A percentile compares a stretch with the other conserved stretches of the same genome.
Evolutionary conservation across 2,113 vertebrate species (phyloP).

Genomic region (Tragelaphus scriptus): DNA sequence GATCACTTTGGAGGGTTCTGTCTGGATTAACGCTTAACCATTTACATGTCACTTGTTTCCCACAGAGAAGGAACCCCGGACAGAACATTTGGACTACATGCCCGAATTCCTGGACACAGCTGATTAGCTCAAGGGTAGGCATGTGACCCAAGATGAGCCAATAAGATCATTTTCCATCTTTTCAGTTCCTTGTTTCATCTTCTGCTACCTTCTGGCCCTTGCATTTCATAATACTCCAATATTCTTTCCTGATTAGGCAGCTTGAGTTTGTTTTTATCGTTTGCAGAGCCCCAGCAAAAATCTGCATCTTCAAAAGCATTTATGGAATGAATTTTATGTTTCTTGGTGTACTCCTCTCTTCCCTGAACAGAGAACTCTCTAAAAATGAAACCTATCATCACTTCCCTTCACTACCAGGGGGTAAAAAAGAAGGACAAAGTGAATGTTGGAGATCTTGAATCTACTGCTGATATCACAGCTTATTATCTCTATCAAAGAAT

Average conservation of each 20-base stretch:
- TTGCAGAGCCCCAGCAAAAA: background rate
- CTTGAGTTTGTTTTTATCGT: background rate
- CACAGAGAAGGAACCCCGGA: background rate
- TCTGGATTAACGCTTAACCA: background rate
- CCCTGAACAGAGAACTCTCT: background rate
- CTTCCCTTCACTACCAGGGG: background rate
- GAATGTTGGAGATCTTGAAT: background rate
- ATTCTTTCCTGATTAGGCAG: background rate
- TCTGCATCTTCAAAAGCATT: background rate
- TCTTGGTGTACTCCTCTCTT: background rate
- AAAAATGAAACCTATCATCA: background rate
- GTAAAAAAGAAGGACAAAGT: background rate
- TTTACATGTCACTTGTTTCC: background rate
- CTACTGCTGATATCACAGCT: background rate
- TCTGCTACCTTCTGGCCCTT: background rate
- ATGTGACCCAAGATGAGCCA: background rate
- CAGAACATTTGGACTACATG: background rate
- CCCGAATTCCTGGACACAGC: background rate
- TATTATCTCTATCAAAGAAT: background rate
- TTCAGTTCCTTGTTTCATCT: background rate
- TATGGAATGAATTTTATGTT: background rate
- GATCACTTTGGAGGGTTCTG: background rate
- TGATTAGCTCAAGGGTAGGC: background rate
- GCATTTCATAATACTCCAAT: background rate
- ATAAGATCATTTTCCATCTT: background rate